These are phyloP conservation scores for Dryococelus australis DNA, from an alignment of 2,888 invertebrate species.

Conservation along the genomic window DNA sequence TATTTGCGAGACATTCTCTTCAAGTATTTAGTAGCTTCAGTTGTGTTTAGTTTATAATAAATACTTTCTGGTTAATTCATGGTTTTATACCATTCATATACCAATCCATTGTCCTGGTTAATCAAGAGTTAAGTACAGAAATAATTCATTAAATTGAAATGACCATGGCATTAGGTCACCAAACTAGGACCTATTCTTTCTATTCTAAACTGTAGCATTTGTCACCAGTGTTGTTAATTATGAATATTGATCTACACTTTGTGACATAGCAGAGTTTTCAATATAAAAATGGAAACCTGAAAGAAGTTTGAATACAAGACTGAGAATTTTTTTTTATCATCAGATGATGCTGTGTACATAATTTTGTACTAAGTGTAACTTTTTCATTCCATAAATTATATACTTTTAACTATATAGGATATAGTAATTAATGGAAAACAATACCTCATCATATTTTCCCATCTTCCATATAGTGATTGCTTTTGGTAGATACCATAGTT, in stretches of 20 bases:
- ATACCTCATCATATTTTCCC: background rate
- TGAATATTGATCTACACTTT: background rate
- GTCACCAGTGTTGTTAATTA: background rate
- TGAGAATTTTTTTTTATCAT: background rate
- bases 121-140: too few relatives aligned
- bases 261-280: background rate
- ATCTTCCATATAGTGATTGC: background rate
- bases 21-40: too few relatives aligned
- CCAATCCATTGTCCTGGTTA: too few relatives aligned
- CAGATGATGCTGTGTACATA: background rate
- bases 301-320: background rate
- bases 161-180: background rate
- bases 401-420: background rate
- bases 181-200: background rate
- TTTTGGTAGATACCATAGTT: background rate
- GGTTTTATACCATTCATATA: too few relatives aligned
- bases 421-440: background rate
- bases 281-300: background rate
- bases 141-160: too few relatives aligned
- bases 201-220: background rate
- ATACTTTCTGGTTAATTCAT: too few relatives aligned
- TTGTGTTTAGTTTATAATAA: too few relatives aligned
- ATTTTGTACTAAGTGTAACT: background rate
- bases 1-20: too few relatives aligned
- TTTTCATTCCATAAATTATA: background rate